Conservation (phyloP, 2,113 vertebrate genomes). For the Stomatorhinus ivindoensis region DNA sequence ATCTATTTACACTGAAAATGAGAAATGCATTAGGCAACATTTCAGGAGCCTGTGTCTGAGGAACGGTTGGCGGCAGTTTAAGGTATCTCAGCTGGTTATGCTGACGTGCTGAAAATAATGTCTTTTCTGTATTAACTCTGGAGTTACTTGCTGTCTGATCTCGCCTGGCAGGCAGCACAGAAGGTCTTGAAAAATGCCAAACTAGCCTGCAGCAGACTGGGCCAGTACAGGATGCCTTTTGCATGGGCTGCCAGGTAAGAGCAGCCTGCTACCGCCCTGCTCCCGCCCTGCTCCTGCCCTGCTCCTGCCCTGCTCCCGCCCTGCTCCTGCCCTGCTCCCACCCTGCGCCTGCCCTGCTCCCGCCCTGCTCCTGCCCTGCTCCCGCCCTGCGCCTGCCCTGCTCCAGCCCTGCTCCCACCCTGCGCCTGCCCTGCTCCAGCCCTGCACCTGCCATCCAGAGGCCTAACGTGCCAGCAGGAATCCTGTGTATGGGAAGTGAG, state of each 20-base stretch:
- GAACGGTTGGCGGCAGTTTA: constrained; percentile 11
- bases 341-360: no score
- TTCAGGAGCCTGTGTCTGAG: constrained; percentile 10
- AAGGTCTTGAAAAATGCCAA: constrained; percentile 97
- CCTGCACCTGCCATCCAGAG: no score
- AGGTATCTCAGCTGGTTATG: constrained; percentile 22
- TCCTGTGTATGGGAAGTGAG: no score
- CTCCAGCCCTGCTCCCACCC: no score
- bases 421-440: no score
- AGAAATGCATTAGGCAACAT: constrained; percentile 16
- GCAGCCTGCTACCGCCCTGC: not conserved
- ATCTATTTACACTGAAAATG: constrained; percentile 7
- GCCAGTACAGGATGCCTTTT: constrained; percentile 94
- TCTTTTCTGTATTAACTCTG: not conserved
- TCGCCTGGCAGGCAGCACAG: constrained; percentile 79
- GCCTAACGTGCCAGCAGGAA: no score
- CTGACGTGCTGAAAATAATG: constrained; percentile 13
- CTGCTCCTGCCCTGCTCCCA: not conserved
- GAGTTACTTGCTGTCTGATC: constrained; percentile 14
- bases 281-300: not conserved
- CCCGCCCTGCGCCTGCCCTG: no score
- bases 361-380: no score
- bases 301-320: no score
- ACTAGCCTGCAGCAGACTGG: constrained; percentile 82
- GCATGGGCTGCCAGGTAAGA: constrained; percentile 92